Evolutionary conservation across 1,140 invertebrate species (phyloP).

Genomic region (Delia radicum): DNA sequence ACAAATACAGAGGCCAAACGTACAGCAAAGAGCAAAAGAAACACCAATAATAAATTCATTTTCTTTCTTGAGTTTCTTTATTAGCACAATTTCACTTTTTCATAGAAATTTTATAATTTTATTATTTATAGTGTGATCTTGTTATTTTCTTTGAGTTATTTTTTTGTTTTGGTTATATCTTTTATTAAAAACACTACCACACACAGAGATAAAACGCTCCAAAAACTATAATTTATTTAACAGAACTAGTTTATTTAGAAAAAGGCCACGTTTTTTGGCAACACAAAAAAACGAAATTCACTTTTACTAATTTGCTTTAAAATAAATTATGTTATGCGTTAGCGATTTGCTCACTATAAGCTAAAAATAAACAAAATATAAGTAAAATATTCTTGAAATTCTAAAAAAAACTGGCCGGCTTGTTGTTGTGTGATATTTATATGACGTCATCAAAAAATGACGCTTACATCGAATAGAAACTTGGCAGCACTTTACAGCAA

Average conservation of each 20-base stretch:
- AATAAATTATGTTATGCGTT: not conserved
- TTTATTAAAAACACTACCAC: not conserved
- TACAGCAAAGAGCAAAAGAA: conserved; percentile 63
- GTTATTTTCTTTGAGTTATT: no score
- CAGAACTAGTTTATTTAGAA: not conserved
- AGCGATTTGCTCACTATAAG: not conserved
- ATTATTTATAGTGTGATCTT: not conserved
- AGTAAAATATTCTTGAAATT: not conserved
- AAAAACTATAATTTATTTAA: not conserved
- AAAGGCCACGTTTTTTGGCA: not conserved
- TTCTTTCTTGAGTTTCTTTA: no score
- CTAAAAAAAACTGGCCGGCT: not conserved
- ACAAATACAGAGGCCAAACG: conserved; percentile 68
- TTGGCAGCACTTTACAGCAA: not conserved
- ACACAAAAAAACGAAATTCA: not conserved
- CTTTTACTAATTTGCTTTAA: not conserved
- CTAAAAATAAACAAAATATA: conserved; percentile 4
- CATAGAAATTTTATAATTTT: not conserved
- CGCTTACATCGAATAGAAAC: not conserved
- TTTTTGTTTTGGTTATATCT: no score
- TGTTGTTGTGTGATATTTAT: not conserved
- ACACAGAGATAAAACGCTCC: not conserved
- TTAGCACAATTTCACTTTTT: no score
- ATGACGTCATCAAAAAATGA: not conserved
- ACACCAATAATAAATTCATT: conserved; percentile 57